Percentiles rank a stretch among this genome's conserved stretches.
These are phyloP conservation scores for Eulemur macaco DNA, from an alignment of 2,113 vertebrate genomes.

Conservation along the genomic window DNA sequence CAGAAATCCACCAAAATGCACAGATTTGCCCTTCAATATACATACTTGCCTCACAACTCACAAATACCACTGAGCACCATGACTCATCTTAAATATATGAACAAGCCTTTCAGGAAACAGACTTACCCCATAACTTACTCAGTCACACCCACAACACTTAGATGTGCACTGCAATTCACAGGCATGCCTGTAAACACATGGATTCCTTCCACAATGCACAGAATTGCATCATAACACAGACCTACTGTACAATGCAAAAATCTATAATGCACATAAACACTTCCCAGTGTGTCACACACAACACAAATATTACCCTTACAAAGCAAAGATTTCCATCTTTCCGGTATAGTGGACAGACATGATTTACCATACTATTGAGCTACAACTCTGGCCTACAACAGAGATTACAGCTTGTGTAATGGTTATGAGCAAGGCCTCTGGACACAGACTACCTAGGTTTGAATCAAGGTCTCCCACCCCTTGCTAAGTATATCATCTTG, in stretches of 20 bases:
- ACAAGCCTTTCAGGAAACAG: not conserved
- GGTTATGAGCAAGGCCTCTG: conserved; percentile 41
- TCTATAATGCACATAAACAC: not conserved
- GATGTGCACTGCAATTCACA: not conserved
- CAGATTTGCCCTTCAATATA: not conserved
- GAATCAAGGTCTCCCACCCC: not conserved
- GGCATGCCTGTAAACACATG: not conserved
- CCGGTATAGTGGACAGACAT: not conserved
- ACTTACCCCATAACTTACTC: not conserved
- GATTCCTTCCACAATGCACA: not conserved
- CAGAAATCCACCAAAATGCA: not conserved
- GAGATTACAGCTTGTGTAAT: conserved; percentile 1
- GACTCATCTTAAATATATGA: not conserved
- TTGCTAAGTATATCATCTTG: conserved; percentile 46
- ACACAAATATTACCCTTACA: not conserved
- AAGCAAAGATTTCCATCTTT: not conserved
- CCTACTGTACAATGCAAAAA: not conserved
- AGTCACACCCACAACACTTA: not conserved
- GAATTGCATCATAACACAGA: not conserved
- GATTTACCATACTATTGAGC: not conserved
- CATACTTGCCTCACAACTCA: not conserved
- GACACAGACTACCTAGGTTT: not conserved
- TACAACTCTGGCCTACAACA: not conserved
- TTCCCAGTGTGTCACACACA: not conserved
- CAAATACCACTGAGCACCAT: not conserved